A percentile compares a stretch with the other conserved stretches of the same genome.
These are phyloP conservation scores for Tenebrosternarchus preto DNA, from an alignment of 2,113 vertebrate species.

Conservation along the genomic window DNA sequence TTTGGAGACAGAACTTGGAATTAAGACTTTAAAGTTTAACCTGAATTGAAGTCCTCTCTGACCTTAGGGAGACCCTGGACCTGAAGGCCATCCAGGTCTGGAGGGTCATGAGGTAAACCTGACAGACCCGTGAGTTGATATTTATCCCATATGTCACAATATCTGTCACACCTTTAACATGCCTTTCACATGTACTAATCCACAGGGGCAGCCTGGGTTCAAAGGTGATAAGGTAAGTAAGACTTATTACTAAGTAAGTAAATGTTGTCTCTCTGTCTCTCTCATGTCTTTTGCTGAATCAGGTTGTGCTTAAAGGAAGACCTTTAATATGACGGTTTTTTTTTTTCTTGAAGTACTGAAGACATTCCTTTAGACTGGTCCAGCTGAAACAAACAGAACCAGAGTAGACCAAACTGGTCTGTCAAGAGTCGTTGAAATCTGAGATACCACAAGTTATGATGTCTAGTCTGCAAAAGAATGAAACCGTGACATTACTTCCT, in stretches of 20 bases:
- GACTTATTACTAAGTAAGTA: slow-evolving; percentile 17
- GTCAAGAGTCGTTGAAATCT: too few relatives aligned
- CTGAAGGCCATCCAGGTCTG: slow-evolving; percentile 76
- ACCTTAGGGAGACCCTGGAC: slow-evolving; percentile 76
- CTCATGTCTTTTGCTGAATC: not conserved
- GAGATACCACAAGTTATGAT: too few relatives aligned
- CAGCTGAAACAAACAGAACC: too few relatives aligned
- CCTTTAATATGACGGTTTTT: not conserved
- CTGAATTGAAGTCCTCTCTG: not conserved
- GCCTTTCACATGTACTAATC: slow-evolving; percentile 35
- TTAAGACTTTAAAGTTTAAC: too few relatives aligned
- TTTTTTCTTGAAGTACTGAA: too few relatives aligned
- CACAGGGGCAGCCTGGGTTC: slow-evolving; percentile 80
- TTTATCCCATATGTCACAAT: not conserved
- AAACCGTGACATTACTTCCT: too few relatives aligned
- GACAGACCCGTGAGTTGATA: not conserved
- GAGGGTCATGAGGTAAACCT: slow-evolving; percentile 76
- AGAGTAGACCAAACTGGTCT: too few relatives aligned
- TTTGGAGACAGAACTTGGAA: too few relatives aligned
- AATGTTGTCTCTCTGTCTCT: not conserved
- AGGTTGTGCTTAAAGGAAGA: not conserved
- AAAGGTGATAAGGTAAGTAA: slow-evolving; percentile 86
- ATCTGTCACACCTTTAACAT: not conserved
- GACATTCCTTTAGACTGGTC: too few relatives aligned
- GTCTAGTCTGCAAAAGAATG: too few relatives aligned